Evolutionary conservation across 2,113 vertebrate species (phyloP), one percentile per base, ranked within the genome.

Genomic region (Amblyopsis rosae): DNA sequence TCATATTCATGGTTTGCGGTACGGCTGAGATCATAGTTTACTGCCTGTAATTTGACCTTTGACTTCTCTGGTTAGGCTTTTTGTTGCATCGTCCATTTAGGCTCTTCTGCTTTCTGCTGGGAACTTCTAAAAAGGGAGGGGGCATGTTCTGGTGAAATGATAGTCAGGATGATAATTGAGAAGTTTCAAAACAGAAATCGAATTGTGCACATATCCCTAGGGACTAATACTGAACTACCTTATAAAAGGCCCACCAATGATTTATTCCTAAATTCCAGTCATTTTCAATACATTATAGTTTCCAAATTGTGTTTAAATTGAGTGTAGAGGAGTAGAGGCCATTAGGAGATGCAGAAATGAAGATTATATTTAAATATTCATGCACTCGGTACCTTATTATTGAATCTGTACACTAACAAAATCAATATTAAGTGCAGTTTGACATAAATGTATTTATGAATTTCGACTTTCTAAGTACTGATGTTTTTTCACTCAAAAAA

Each of bases 301-400:
- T 97, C 96, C 95, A 99, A 99, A 99, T 99, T 97, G 97, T 98
- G 98, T 99, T 99, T 99, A 99, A 99, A 99, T 99, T 99, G 98
- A 99, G 98, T 99, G 97, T 97, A 95, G 98, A 99, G 93, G 95
- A 98, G 95, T 96, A 96, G 94, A 94, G 94, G 95, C 98, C 96
- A 99, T 99, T 99, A 99, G 97, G 96, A 99, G 96, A 99, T 98
- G 96, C 96, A 99, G 96, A 98, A 99, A 99, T 96, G 96, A 99
- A 98, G 97, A 99, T 99, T 96, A 98, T 99, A 98, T 99, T 99
- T 99, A 99, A 99, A 99, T 99, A 99, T 99, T 99, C 97, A 99
- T 99, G 98, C 94, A 96, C 94, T 94, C 96, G 94, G 94, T 98
- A 98, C 96, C 98, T 98, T 99, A 99, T 99, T 99, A 99, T 98